These are phyloP conservation scores for Lutjanus erythropterus DNA, from an alignment of 2,113 vertebrate species.

Conservation along the genomic window DNA sequence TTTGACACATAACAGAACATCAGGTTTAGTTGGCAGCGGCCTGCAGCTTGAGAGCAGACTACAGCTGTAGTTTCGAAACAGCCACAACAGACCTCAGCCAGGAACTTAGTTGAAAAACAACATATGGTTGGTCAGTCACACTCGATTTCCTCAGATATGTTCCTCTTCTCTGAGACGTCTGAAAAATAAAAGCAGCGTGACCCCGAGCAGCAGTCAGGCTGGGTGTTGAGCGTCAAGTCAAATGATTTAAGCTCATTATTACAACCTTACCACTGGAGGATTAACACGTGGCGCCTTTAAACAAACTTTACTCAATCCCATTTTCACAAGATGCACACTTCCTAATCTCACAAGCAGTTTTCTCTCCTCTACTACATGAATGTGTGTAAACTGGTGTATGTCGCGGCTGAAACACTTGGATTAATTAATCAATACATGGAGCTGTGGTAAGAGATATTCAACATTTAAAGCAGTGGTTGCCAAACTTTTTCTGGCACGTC, in stretches of 20 bases:
- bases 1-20: conserved; percentile 67
- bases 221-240: conserved; percentile 2
- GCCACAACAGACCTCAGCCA: conserved; percentile 9
- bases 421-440: background rate
- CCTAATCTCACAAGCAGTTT: background rate
- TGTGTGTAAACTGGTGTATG: background rate
- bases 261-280: background rate
- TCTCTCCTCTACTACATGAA: background rate
- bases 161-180: conserved; percentile 11
- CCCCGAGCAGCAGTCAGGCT: background rate
- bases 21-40: conserved; percentile 31
- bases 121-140: background rate
- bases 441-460: background rate
- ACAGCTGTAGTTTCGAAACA: conserved; percentile 27
- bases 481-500: too few relatives aligned
- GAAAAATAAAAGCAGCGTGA: conserved; percentile 4
- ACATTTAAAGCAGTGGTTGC: background rate
- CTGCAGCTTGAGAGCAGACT: background rate
- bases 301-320: conserved; percentile 43
- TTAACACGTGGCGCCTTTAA: conserved; percentile 49
- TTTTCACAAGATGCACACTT: background rate
- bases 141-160: conserved; percentile 17
- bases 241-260: conserved; percentile 44
- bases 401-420: background rate
- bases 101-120: conserved; percentile 29